Evolutionary conservation across 92 coral and sea anemone genomes (phyloP).

Genomic region (Epizoanthus rinbou): DNA sequence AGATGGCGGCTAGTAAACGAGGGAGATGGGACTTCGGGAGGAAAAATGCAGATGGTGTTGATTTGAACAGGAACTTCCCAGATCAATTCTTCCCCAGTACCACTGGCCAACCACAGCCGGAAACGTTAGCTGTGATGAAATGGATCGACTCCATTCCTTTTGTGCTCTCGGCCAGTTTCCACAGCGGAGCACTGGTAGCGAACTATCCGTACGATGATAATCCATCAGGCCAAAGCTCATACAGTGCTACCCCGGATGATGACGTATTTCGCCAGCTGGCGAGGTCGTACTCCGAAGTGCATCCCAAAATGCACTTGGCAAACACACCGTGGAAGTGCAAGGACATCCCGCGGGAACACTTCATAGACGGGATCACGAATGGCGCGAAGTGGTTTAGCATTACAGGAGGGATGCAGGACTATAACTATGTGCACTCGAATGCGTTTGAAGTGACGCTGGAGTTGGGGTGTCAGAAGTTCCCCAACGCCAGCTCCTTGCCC

Average conservation of each 20-base stretch:
- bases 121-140: conserved; percentile 78
- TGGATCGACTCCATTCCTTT: conserved; percentile 91
- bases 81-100: conserved; percentile 97
- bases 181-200: conserved; percentile 97
- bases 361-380: conserved; percentile 96
- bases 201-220: conserved; percentile 94
- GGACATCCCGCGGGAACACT: conserved; percentile 87
- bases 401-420: conserved; percentile 99
- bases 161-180: conserved; percentile 95
- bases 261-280: conserved; percentile 94
- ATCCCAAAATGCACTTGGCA: conserved; percentile 98
- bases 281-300: conserved; percentile 82
- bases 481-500: conserved; percentile 81
- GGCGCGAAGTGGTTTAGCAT: conserved; percentile 97
- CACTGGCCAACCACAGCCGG: conserved; percentile 90
- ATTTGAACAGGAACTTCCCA: conserved; percentile 94
- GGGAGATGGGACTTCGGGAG: conserved; percentile 61
- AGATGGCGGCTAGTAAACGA: conserved; percentile 76
- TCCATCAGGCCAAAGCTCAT: conserved; percentile 94
- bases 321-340: conserved; percentile 96
- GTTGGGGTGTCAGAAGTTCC: conserved; percentile 97
- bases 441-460: conserved; percentile 92
- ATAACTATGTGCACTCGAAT: conserved; percentile 89
- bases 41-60: conserved; percentile 86
- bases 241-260: conserved; percentile 99